Base-by-base conservation (phyloP, 1,140 invertebrate genomes). In the Lithobius niger region DNA sequence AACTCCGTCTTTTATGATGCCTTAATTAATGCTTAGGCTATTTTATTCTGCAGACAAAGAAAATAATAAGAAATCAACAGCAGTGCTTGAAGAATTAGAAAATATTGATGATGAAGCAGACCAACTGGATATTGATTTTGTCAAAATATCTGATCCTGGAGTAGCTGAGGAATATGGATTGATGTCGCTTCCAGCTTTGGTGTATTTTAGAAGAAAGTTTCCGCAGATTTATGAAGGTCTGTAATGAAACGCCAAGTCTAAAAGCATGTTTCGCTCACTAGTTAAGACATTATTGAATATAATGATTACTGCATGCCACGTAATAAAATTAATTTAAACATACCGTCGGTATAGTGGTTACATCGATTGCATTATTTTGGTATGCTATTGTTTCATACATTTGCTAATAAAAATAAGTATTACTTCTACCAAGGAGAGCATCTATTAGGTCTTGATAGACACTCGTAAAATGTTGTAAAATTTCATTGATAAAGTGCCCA, bases 21-120 rank as follows among this genome's bases (percentile, higher is more conserved):
- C 50, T 18, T 31, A 42, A 13, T 52, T 24, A 47, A 16, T 21
- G 47, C 4, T 56, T 13, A n/a, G n/a, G n/a, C n/a, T n/a, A n/a
- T n/a, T 60, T 50, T 61, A 56, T 56, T 63, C 61, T 66, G 56
- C 63, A 88, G 86, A 89, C 70, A 85, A 86, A 65, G 84, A 91
- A 63, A 61, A 65, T 54, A 82, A 85, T 62, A 79, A 84, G 56
- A 79, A 82, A 10, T 94, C 89, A 66, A 77, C 81, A 49, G 81
- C 83, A 59, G 83, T 94, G 58, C 71, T 95, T 19, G 82, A 89
- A 62, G 88, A 93, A 64, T 70, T 95, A 57, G 91, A 95, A 73
- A 92, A 86, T 31, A 94, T 95, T 64, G 90, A 94, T 65, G 90
- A 94, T 69, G 88, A 93, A 61, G 88, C 88, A 6, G 88, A 94